Evolutionary conservation across 2,113 vertebrate genomes (phyloP).

Genomic region (Danionella cerebrum): DNA sequence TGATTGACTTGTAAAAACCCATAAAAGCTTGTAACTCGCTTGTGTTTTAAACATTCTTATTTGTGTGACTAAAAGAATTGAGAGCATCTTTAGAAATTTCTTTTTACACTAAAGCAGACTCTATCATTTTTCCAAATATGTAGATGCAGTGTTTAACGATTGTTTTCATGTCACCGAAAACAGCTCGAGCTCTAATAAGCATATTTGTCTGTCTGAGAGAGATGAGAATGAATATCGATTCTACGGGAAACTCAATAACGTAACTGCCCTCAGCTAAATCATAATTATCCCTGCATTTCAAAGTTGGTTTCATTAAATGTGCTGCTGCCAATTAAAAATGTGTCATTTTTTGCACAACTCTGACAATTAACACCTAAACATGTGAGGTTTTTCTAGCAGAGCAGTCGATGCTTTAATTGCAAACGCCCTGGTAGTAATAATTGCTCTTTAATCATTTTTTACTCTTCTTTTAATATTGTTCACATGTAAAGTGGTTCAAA

Average conservation of each 20-base stretch:
- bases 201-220: not conserved
- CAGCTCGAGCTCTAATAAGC: not conserved
- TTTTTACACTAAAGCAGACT: no score
- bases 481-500: not conserved
- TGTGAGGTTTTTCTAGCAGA: not conserved
- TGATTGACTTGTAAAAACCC: no score
- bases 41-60: no score
- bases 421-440: not conserved
- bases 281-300: not conserved
- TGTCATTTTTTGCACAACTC: not conserved
- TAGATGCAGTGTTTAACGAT: not conserved
- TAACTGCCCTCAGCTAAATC: not conserved
- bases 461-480: not conserved
- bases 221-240: slow-evolving; percentile 2
- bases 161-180: slow-evolving; percentile 2
- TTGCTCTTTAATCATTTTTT: not conserved
- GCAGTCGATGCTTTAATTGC: not conserved
- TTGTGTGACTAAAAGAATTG: no score
- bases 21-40: no score
- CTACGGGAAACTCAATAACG: not conserved
- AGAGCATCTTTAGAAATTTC: no score
- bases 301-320: not conserved
- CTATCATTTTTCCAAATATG: no score
- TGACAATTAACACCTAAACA: slow-evolving; percentile 13
- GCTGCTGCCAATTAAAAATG: slow-evolving; percentile 12